These are phyloP conservation scores for Paedocypris micromegethes DNA, from an alignment of 2,797 vertebrate genomes.

Conservation along the genomic window DNA sequence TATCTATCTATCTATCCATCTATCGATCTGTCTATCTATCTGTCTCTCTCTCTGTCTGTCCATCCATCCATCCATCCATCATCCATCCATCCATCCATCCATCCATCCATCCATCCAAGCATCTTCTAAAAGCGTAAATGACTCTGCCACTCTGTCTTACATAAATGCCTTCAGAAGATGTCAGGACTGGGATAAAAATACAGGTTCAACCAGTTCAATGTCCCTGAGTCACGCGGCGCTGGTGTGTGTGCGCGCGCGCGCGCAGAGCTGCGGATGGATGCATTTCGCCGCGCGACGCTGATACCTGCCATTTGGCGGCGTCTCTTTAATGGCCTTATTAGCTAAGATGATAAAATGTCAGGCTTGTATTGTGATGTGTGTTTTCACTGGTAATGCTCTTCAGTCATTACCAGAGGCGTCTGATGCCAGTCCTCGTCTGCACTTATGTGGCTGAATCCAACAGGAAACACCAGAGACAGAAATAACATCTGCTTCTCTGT, in stretches of 20 bases:
- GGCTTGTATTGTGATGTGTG: conserved; percentile 49
- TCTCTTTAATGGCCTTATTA: conserved; percentile 50
- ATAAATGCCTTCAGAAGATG: conserved; percentile 48
- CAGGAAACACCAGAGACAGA: conserved; percentile 9
- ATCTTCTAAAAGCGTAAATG: conserved; percentile 13
- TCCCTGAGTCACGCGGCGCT: conserved; percentile 44
- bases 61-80: too few species aligned
- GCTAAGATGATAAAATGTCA: conserved; percentile 49
- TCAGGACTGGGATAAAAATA: conserved; percentile 51
- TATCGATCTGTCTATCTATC: too few species aligned
- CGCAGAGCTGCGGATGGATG: conserved; percentile 53
- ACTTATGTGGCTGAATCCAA: conserved; percentile 37
- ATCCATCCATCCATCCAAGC: too few species aligned
- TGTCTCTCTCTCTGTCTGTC: too few species aligned
- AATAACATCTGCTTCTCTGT: too few species aligned
- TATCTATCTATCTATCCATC: too few species aligned
- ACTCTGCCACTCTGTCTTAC: conserved; percentile 51
- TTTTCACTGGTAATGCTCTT: conserved; percentile 48
- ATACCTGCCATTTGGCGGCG: conserved; percentile 48
- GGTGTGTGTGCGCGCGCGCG: conserved; percentile 42
- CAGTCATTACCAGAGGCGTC: conserved; percentile 44
- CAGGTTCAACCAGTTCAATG: conserved; percentile 49
- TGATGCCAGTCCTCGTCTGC: conserved; percentile 31
- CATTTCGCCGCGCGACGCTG: conserved; percentile 30
- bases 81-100: too few species aligned